These are phyloP conservation scores for Tenebrosternarchus preto DNA, from an alignment of 2,113 vertebrate species.

Conservation along the genomic window DNA sequence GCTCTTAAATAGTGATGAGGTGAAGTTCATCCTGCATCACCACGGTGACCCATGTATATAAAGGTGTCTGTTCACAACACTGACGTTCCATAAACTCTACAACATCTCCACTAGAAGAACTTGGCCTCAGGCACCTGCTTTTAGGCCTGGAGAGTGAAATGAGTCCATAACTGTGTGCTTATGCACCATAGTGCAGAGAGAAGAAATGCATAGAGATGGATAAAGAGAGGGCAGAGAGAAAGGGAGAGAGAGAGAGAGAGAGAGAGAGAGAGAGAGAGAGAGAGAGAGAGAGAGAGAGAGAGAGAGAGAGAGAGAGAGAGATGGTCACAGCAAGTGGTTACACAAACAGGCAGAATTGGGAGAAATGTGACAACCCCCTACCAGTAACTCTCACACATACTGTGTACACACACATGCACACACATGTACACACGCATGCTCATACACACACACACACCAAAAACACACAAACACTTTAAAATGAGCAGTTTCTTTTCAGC, in stretches of 20 bases:
- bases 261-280: conserved; percentile 13
- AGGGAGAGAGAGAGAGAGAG: neutral
- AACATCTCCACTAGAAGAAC: conserved; percentile 54
- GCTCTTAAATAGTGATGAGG: no score
- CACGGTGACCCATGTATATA: no score
- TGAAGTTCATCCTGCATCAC: no score
- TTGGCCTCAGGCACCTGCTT: conserved; percentile 70
- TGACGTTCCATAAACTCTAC: conserved; percentile 53
- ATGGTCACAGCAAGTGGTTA: conserved; percentile 76
- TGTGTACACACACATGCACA: conserved; percentile 31
- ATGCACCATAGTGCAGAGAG: conserved; percentile 70
- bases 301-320: conserved; percentile 64
- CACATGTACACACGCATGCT: no score
- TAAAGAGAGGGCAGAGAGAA: no score
- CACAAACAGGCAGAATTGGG: conserved; percentile 68
- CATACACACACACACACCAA: conserved; percentile 12
- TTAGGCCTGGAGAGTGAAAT: conserved; percentile 72
- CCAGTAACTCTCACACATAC: conserved; percentile 50
- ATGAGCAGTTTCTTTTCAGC: no score
- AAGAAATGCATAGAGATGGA: conserved; percentile 40
- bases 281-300: conserved; percentile 3
- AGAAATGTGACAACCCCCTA: conserved; percentile 55
- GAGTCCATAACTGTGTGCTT: conserved; percentile 73
- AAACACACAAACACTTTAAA: no score
- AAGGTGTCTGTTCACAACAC: conserved; percentile 15